Conservation (phyloP, 2,888 invertebrate genomes). For the Athalia cordata region DNA sequence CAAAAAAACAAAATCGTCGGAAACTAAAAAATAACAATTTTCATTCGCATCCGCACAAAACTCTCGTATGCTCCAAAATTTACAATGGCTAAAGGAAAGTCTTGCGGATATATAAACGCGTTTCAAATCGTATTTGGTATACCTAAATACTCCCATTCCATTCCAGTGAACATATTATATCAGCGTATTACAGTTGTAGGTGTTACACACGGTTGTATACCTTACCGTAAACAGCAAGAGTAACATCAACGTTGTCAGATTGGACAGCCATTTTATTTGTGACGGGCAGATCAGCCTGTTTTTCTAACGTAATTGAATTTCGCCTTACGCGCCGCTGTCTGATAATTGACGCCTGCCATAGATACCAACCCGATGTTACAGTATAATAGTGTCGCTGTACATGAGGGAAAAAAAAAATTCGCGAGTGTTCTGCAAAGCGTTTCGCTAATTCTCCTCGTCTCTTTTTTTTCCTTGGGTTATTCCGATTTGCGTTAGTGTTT, state of each 20-base stretch:
- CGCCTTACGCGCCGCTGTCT: constrained; percentile 55
- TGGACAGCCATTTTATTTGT: constrained; percentile 60
- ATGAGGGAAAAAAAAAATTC: neutral
- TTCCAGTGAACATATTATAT: neutral
- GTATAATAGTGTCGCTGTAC: neutral
- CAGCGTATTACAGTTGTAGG: neutral
- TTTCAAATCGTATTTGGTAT: neutral
- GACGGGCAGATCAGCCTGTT: constrained; percentile 62
- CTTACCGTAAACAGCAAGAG: neutral
- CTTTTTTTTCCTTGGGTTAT: constrained; percentile 8
- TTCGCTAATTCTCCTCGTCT: neutral
- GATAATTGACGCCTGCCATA: constrained; percentile 36
- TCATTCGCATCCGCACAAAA: neutral
- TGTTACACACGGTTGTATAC: neutral
- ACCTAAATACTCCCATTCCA: neutral
- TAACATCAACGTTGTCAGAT: neutral
- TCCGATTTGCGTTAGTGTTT: constrained; percentile 29
- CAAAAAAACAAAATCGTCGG: too few species aligned
- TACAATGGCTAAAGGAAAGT: constrained; percentile 10
- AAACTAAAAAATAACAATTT: too few species aligned
- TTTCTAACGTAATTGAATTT: constrained; percentile 65
- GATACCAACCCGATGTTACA: neutral
- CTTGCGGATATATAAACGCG: constrained; percentile 1
- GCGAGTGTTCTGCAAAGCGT: neutral
- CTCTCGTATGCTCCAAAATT: neutral